Conservation (phyloP, 2,113 vertebrate species). For the Mirza zaza region DNA sequence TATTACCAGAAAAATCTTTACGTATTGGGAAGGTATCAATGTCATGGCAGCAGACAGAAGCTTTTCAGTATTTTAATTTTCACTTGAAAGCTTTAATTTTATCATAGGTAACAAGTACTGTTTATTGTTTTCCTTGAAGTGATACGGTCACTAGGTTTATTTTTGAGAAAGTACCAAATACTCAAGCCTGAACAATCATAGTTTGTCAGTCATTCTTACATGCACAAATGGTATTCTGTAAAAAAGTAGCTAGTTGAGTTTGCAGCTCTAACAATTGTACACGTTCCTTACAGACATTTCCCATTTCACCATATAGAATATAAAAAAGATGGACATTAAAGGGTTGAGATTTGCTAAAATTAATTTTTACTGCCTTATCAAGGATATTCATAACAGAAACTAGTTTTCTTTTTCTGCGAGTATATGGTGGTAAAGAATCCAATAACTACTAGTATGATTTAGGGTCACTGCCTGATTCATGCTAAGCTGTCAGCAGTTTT, state of each 20-base stretch:
- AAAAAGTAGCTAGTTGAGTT: background rate
- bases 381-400: background rate
- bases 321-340: background rate
- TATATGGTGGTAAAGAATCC: background rate
- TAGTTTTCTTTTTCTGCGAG: background rate
- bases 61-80: slow-evolving; percentile 20
- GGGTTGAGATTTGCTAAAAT: background rate
- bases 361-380: background rate
- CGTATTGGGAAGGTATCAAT: background rate
- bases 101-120: background rate
- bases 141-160: background rate
- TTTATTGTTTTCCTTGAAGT: background rate
- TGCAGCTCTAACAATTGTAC: background rate
- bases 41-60: background rate
- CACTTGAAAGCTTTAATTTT: background rate
- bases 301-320: background rate
- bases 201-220: background rate
- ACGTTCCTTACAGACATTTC: background rate
- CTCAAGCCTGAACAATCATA: background rate
- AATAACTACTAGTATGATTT: background rate
- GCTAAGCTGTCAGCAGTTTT: background rate
- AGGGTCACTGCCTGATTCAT: background rate
- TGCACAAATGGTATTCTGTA: background rate
- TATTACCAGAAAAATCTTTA: background rate
- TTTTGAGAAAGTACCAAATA: background rate